Evolutionary conservation across 1,140 invertebrate genomes (phyloP).

Genomic region (Drosophila parabipectinata): DNA sequence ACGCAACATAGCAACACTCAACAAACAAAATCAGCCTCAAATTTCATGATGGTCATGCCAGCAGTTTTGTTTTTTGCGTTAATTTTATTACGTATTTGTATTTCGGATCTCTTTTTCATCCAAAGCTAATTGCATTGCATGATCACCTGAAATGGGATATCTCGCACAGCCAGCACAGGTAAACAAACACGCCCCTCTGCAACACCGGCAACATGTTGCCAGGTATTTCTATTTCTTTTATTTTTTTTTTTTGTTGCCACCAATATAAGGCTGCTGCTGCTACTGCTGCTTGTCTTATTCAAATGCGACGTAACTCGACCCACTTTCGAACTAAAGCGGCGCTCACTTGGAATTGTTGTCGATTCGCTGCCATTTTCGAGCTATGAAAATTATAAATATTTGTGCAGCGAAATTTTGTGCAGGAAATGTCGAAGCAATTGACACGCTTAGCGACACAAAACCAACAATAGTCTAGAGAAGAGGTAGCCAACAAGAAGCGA

Average conservation of each 20-base stretch:
- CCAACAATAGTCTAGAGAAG: constrained; percentile 12
- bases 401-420: constrained; percentile 65
- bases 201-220: constrained; percentile 46
- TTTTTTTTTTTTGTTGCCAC: constrained; percentile 30
- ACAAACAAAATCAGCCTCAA: constrained; percentile 45
- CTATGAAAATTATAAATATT: constrained; percentile 65
- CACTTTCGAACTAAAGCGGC: constrained; percentile 54
- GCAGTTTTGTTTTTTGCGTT: constrained; percentile 58
- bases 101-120: constrained; percentile 47
- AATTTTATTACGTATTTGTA: constrained; percentile 68
- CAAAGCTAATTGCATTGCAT: constrained; percentile 73
- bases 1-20: constrained; percentile 14
- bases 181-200: constrained; percentile 27
- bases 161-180: constrained; percentile 26
- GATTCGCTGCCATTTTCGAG: constrained; percentile 44
- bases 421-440: constrained; percentile 71
- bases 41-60: constrained; percentile 57
- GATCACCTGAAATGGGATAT: constrained; percentile 60
- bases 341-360: constrained; percentile 48
- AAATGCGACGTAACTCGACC: constrained; percentile 79
- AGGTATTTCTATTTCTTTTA: neutral
- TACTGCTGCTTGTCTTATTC: constrained; percentile 52
- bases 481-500: constrained; percentile 6
- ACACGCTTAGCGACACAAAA: constrained; percentile 40
- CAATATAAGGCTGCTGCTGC: neutral